phyloP scores from a whole-genome alignment of 2,888 invertebrate genomes.

The Lacanobia wlatinum region DNA sequence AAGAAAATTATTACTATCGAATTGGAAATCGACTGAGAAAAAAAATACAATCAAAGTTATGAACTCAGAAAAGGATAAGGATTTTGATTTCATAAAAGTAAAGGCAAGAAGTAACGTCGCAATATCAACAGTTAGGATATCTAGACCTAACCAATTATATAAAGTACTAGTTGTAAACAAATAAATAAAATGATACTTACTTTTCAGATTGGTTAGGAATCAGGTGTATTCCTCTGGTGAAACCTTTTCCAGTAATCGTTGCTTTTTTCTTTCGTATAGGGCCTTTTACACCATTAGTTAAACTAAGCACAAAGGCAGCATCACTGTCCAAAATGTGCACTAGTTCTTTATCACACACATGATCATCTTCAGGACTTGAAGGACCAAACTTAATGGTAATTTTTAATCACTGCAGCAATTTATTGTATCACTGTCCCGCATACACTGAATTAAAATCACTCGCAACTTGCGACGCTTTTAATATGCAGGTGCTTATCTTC shows the following conservation, averaged over 20 bases:
- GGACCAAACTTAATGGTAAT: background rate
- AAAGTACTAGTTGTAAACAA: no score
- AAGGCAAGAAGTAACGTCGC: background rate
- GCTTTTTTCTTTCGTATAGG: background rate
- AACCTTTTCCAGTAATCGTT: background rate
- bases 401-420: background rate
- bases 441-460: constrained; percentile 1
- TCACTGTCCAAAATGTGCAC: background rate
- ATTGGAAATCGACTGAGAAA: no score
- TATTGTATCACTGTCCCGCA: background rate
- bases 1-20: background rate
- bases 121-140: background rate
- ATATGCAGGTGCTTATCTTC: background rate
- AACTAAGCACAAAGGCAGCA: background rate
- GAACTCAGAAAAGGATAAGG: background rate
- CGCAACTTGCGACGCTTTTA: background rate
- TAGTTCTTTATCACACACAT: background rate
- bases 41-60: no score
- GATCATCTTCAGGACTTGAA: background rate
- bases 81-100: background rate
- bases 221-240: background rate
- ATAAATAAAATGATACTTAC: constrained; percentile 21
- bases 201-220: constrained; percentile 5
- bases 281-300: constrained; percentile 6
- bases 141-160: no score